Conservation (phyloP, 2,113 vertebrate genomes). For the Hippopotamus amphibius region DNA sequence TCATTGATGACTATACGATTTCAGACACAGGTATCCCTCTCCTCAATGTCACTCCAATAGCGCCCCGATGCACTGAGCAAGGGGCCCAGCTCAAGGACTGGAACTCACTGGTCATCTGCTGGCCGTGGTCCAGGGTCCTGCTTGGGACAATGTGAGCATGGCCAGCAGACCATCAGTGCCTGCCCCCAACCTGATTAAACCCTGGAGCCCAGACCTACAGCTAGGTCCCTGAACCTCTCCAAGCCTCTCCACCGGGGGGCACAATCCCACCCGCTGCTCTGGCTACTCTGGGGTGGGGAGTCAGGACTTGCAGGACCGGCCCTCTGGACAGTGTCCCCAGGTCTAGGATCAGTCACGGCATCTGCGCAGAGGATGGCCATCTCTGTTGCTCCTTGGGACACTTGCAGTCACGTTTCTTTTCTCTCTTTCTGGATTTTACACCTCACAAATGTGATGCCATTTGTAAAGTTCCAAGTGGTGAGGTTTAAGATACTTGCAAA, state of each 20-base stretch:
- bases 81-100: background rate
- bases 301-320: background rate
- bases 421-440: background rate
- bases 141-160: background rate
- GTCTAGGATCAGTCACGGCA: no score
- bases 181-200: no score
- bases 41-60: background rate
- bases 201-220: background rate
- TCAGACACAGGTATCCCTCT: background rate
- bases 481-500: background rate
- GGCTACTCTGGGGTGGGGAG: background rate
- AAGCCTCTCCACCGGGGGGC: no score
- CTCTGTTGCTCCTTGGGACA: background rate
- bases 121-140: background rate
- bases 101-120: background rate
- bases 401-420: background rate
- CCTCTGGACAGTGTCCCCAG: no score
- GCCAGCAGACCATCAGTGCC: background rate
- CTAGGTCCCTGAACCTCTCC: background rate
- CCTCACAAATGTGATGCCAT: background rate
- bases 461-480: background rate
- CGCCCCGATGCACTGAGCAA: background rate
- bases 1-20: background rate
- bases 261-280: background rate
- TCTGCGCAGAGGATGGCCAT: background rate